Base-by-base conservation (phyloP, 2,888 invertebrate genomes). In the Eretmocerus hayati region DNA sequence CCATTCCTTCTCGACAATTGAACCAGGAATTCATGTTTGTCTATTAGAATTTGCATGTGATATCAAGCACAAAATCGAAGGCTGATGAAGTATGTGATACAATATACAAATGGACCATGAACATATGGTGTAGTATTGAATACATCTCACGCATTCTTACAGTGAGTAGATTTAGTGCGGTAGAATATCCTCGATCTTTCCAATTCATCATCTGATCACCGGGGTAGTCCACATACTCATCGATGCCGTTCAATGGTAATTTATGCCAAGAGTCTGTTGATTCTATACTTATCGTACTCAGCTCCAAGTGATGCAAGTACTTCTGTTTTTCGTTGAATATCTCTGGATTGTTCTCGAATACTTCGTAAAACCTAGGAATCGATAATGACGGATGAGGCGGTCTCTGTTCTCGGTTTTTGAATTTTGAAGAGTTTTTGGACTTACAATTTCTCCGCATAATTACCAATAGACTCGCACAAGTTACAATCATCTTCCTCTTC, bases 111-210 rank as follows among this genome's bases (percentile, higher is more conserved):
- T n/a, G n/a, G n/a, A n/a, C n/a, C n/a, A n/a, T n/a, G n/a, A n/a
- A n/a, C n/a, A n/a, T n/a, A n/a, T n/a, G n/a, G n/a, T n/a, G n/a
- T n/a, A n/a, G n/a, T n/a, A n/a, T n/a, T n/a, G n/a, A n/a, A n/a
- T n/a, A n/a, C n/a, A n/a, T n/a, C n/a, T n/a, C n/a, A n/a, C n/a
- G n/a, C n/a, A n/a, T n/a, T n/a, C n/a, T n/a, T n/a, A 33, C 33
- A 13, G 15, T 33, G 5, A 33, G n/a, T 9, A 33, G 11, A 33
- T 67, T 65, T 3, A 68, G 37, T 44, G 66, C 59, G 2, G 54
- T 62, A 9, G 60, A 53, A 45, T 62, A 67, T 36, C 59, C 58
- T 22, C 56, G 53, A 11, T 59, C 52, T 23, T 64, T 68, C 68
- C 67, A 69, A 52, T 64, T 64, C 1, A 61, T 54, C 3, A 26